phyloP scores from a whole-genome alignment of 2,797 vertebrate species.

The Cyprinodon diabolis region DNA sequence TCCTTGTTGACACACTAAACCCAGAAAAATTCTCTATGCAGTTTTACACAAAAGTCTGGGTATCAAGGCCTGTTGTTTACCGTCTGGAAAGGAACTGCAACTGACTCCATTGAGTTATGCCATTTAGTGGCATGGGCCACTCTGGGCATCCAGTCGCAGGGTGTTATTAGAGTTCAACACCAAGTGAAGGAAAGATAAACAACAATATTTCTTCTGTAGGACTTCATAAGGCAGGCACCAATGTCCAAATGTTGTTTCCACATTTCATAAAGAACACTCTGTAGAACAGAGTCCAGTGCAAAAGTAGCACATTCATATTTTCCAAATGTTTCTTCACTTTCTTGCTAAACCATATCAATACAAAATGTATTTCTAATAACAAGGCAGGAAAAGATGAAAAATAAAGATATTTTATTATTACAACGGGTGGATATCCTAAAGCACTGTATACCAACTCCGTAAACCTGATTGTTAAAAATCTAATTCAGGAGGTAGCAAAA shows the following conservation, averaged over 20 bases:
- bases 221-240: constrained; percentile 26
- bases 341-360: background rate
- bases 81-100: constrained; percentile 41
- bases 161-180: constrained; percentile 65
- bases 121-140: constrained; percentile 54
- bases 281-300: constrained; percentile 50
- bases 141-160: constrained; percentile 52
- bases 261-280: constrained; percentile 41
- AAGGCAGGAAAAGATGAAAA: background rate
- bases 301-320: constrained; percentile 23
- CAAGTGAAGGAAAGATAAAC: constrained; percentile 64
- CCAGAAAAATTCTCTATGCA: constrained; percentile 40
- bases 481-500: background rate
- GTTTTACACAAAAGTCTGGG: constrained; percentile 42
- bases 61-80: constrained; percentile 47
- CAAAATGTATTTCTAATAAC: background rate
- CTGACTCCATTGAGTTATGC: constrained; percentile 57
- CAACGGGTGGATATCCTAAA: background rate
- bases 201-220: constrained; percentile 60
- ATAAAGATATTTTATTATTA: background rate
- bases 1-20: constrained; percentile 32
- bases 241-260: constrained; percentile 31
- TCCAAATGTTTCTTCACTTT: constrained; percentile 8
- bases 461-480: background rate
- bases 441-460: background rate